phyloP scores from a whole-genome alignment of 2,797 vertebrate genomes.

The Pristis pectinata region DNA sequence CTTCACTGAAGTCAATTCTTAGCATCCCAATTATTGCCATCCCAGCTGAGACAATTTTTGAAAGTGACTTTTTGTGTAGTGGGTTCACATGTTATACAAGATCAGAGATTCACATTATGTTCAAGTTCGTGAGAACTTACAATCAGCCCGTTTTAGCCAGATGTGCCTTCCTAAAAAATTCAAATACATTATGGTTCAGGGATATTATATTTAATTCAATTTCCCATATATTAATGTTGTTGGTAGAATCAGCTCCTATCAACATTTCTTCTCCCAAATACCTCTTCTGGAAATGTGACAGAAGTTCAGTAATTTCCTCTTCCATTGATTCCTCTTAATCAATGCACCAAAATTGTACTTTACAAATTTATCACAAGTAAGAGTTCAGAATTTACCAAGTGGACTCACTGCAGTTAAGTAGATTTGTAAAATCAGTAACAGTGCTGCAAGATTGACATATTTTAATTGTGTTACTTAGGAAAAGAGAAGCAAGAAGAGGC shows the following conservation, averaged over 20 bases:
- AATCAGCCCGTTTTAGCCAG: neutral
- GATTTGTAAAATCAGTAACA: neutral
- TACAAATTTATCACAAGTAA: too few relatives aligned
- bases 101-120: neutral
- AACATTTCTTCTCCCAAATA: neutral
- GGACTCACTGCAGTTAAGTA: too few relatives aligned
- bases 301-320: neutral
- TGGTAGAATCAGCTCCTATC: neutral
- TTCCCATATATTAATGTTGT: neutral
- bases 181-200: neutral
- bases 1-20: neutral
- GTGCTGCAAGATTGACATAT: too few relatives aligned
- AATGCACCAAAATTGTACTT: neutral
- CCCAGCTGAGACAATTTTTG: neutral
- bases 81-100: neutral
- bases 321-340: neutral
- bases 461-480: conserved; percentile 58
- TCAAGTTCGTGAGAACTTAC: neutral
- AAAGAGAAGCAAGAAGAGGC: conserved; percentile 73
- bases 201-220: neutral
- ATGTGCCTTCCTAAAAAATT: neutral
- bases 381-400: too few relatives aligned
- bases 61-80: neutral
- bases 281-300: neutral
- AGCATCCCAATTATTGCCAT: neutral